These are phyloP conservation scores for Bombus pascuorum DNA, from an alignment of 1,140 invertebrate species.

Conservation along the genomic window DNA sequence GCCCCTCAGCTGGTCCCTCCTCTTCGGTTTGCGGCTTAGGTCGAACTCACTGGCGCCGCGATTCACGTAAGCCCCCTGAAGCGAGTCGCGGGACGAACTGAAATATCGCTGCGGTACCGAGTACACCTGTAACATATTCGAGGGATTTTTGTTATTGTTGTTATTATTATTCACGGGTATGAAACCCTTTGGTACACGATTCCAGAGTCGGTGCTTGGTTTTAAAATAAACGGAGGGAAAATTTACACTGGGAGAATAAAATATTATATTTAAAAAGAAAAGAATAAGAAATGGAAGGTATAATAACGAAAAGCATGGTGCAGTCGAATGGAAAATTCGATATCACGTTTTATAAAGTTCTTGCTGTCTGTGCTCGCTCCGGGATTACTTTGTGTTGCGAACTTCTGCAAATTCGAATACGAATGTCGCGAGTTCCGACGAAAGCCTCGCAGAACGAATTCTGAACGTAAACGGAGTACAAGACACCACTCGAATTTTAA, in stretches of 20 bases:
- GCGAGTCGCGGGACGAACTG: slow-evolving; percentile 88
- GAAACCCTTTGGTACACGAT: too few relatives aligned
- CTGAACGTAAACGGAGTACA: neutral
- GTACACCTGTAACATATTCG: slow-evolving; percentile 74
- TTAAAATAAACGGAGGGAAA: neutral
- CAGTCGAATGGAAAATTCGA: neutral
- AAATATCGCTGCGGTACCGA: slow-evolving; percentile 84
- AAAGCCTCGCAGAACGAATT: neutral
- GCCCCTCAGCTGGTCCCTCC: slow-evolving; percentile 85
- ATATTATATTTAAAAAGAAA: neutral
- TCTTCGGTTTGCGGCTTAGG: slow-evolving; percentile 86
- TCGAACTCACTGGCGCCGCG: slow-evolving; percentile 88
- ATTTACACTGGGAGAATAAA: neutral
- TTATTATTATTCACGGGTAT: too few relatives aligned
- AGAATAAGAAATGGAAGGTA: too few relatives aligned
- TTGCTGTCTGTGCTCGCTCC: too few relatives aligned
- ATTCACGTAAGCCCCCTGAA: slow-evolving; percentile 88
- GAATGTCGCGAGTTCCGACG: neutral
- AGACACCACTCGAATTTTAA: neutral
- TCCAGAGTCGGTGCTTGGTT: too few relatives aligned
- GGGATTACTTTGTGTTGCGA: neutral
- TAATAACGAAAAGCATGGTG: neutral
- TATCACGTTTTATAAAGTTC: neutral
- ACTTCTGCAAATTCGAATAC: neutral
- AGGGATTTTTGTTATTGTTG: neutral